Percentiles rank a stretch among this genome's conserved stretches.
These are phyloP conservation scores for Orius laevigatus DNA, from an alignment of 1,140 invertebrate species.

Conservation along the genomic window DNA sequence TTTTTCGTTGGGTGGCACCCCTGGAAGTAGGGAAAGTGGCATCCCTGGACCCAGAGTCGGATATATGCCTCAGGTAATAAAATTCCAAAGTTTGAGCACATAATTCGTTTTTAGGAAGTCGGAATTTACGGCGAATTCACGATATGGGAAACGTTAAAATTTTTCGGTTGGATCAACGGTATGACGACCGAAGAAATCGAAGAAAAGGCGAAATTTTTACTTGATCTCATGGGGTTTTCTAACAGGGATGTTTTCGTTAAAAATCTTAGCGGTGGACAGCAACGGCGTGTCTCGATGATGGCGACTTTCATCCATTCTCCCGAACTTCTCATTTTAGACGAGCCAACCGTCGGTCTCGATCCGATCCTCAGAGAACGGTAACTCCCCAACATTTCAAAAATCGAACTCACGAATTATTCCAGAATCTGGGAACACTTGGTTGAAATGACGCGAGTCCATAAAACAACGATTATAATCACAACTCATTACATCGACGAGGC, in stretches of 20 bases:
- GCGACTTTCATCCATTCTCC: constrained; percentile 75
- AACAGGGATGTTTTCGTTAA: constrained; percentile 69
- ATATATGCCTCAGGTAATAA: constrained; percentile 62
- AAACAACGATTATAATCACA: constrained; percentile 35
- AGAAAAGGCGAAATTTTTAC: constrained; percentile 67
- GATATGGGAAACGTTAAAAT: constrained; percentile 86
- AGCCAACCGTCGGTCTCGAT: constrained; percentile 85
- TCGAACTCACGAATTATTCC: constrained; percentile 23
- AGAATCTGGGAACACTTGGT: constrained; percentile 45
- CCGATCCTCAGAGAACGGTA: constrained; percentile 73
- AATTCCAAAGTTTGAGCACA: constrained; percentile 19
- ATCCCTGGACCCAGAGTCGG: constrained; percentile 66
- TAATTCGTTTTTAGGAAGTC: constrained; percentile 77
- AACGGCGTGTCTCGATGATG: constrained; percentile 72
- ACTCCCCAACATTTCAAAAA: constrained; percentile 28
- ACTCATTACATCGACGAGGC: constrained; percentile 49
- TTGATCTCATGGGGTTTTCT: constrained; percentile 79
- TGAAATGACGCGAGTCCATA: constrained; percentile 28
- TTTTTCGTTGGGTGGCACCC: constrained; percentile 25
- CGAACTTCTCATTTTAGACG: constrained; percentile 77
- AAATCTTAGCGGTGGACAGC: constrained; percentile 82
- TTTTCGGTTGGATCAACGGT: constrained; percentile 91
- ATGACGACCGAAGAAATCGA: constrained; percentile 67
- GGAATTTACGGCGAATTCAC: constrained; percentile 89
- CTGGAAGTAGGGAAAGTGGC: constrained; percentile 35